Percentiles rank a stretch among this genome's conserved stretches.
Evolutionary conservation across 1,140 invertebrate genomes (phyloP).

Genomic region (Scaptomyza pallida): DNA sequence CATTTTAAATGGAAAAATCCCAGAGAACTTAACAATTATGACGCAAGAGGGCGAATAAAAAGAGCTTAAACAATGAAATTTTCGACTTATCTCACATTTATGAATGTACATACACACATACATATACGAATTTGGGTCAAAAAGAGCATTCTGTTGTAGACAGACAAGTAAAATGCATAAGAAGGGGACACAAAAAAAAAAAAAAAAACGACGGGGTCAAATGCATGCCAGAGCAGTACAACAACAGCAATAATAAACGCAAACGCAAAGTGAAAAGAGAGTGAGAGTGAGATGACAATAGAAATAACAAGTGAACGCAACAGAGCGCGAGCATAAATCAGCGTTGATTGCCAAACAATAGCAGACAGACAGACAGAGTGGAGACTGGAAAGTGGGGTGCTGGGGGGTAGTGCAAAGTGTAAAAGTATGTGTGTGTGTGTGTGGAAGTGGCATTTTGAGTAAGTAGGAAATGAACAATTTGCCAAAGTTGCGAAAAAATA

Average conservation of each 20-base stretch:
- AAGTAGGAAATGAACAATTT: slow-evolving; percentile 78
- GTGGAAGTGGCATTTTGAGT: slow-evolving; percentile 13
- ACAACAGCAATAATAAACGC: background rate
- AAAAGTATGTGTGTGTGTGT: too few relatives aligned
- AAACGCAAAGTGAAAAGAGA: background rate
- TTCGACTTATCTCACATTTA: slow-evolving; percentile 30
- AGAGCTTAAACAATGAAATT: slow-evolving; percentile 20
- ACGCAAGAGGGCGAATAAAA: slow-evolving; percentile 18
- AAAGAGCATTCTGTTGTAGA: slow-evolving; percentile 2
- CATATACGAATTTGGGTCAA: slow-evolving; percentile 34
- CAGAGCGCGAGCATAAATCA: slow-evolving; percentile 62
- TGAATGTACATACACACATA: too few relatives aligned
- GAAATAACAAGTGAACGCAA: slow-evolving; percentile 32
- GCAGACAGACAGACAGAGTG: slow-evolving; percentile 15
- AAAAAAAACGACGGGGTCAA: slow-evolving; percentile 3
- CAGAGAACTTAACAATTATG: slow-evolving; percentile 3
- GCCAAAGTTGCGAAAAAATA: slow-evolving; percentile 81
- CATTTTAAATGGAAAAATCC: background rate
- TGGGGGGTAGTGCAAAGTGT: background rate
- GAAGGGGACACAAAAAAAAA: slow-evolving; percentile 7
- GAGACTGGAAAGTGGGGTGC: slow-evolving; percentile 6
- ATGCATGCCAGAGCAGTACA: background rate
- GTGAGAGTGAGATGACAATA: background rate
- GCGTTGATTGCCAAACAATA: slow-evolving; percentile 78
- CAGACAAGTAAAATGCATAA: background rate